phyloP scores from a whole-genome alignment of 2,888 invertebrate genomes.

The Lasioglossum vierecki region DNA sequence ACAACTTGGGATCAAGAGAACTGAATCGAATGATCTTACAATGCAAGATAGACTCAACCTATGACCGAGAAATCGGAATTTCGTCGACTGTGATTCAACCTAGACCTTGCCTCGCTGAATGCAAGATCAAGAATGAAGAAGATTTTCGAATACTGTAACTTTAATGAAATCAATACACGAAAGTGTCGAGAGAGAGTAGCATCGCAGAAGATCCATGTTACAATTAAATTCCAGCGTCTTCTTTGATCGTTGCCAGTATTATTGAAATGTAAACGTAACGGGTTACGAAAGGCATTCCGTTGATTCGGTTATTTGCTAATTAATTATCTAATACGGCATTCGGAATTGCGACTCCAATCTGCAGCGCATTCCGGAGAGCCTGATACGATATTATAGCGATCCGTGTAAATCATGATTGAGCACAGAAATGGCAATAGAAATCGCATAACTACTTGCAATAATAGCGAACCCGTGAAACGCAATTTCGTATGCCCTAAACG shows the following conservation, averaged over 20 bases:
- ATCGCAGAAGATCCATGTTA: not conserved
- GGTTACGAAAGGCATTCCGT: conserved; percentile 36
- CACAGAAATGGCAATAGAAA: conserved; percentile 61
- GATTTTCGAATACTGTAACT: not conserved
- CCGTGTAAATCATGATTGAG: conserved; percentile 54
- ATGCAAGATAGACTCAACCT: not conserved
- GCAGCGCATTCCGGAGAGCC: conserved; percentile 59
- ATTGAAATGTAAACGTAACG: conserved; percentile 8
- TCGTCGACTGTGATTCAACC: no score
- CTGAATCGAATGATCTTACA: not conserved
- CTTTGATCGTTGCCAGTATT: not conserved
- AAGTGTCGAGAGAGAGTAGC: not conserved
- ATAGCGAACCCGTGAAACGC: conserved; percentile 36
- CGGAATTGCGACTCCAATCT: conserved; percentile 41
- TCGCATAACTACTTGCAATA: conserved; percentile 53
- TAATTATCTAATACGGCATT: conserved; percentile 54
- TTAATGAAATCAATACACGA: not conserved
- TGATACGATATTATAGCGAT: conserved; percentile 55
- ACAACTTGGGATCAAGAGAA: not conserved
- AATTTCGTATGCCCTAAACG: conserved; percentile 43
- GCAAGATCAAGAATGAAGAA: not conserved
- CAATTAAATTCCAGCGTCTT: not conserved
- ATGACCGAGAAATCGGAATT: not conserved
- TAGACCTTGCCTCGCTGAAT: not conserved
- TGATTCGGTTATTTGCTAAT: conserved; percentile 47